These are phyloP conservation scores for Porites rus DNA, from an alignment of 92 coral and sea anemone genomes.

Conservation along the genomic window DNA sequence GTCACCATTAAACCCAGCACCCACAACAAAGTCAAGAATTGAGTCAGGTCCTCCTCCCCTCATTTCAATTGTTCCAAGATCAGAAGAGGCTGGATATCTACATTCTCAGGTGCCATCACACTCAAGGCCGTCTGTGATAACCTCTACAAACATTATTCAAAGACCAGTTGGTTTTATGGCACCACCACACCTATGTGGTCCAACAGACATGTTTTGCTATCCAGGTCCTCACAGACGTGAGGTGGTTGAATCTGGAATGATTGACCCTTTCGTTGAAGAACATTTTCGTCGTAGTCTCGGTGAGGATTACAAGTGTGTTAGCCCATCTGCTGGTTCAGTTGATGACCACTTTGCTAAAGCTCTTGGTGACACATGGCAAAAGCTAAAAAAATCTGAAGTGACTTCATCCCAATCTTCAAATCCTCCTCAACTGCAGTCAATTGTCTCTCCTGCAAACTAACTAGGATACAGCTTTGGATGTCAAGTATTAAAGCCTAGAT, in stretches of 20 bases:
- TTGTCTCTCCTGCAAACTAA: conserved; percentile 82
- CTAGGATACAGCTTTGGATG: neutral
- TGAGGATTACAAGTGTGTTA: conserved; percentile 89
- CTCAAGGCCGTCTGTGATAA: conserved; percentile 96
- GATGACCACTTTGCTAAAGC: conserved; percentile 99
- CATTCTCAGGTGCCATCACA: conserved; percentile 76
- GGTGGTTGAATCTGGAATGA: conserved; percentile 79
- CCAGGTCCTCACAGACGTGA: conserved; percentile 87
- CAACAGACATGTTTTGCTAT: conserved; percentile 50
- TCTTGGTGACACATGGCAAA: conserved; percentile 91
- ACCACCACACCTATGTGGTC: conserved; percentile 65
- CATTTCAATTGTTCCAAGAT: conserved; percentile 83
- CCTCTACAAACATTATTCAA: conserved; percentile 90
- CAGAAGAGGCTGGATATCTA: conserved; percentile 65
- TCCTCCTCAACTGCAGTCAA: conserved; percentile 76
- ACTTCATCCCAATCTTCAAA: conserved; percentile 47
- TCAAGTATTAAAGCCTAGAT: neutral
- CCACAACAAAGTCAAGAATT: conserved; percentile 76
- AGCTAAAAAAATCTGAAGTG: conserved; percentile 65
- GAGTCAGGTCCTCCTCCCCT: conserved; percentile 95
- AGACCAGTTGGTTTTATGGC: conserved; percentile 87
- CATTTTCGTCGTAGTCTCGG: conserved; percentile 98
- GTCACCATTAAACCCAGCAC: conserved; percentile 88
- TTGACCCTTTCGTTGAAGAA: conserved; percentile 99
- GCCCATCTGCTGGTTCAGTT: conserved; percentile 94